Conservation (phyloP, 2,797 vertebrate species). For the Phyllotis vaccarum region DNA sequence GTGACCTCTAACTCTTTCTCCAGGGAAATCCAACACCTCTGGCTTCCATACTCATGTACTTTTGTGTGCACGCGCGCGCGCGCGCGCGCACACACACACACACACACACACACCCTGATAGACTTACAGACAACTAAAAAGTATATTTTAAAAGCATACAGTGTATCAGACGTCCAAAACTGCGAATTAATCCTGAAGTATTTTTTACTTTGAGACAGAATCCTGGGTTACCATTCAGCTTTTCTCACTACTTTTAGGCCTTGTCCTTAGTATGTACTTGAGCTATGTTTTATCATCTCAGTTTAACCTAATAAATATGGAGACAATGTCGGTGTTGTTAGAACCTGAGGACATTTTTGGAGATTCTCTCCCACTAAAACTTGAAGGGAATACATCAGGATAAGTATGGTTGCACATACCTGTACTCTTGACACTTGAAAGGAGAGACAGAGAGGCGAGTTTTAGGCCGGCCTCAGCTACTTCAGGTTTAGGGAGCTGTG, state of each 20-base stretch:
- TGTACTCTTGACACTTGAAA: not conserved
- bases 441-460: not conserved
- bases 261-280: not conserved
- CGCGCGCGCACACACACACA: no score
- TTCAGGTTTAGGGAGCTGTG: not conserved
- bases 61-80: no score
- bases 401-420: not conserved
- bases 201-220: constrained; percentile 8
- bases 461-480: not conserved
- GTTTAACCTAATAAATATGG: not conserved
- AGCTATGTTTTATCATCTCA: not conserved
- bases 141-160: no score
- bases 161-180: not conserved
- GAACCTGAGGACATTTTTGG: not conserved
- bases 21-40: not conserved
- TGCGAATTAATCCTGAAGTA: not conserved
- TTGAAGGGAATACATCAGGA: not conserved
- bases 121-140: not conserved
- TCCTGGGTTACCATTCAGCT: not conserved
- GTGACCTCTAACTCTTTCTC: not conserved
- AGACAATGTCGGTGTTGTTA: not conserved
- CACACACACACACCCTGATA: not conserved
- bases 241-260: not conserved
- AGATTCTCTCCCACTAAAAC: not conserved
- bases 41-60: not conserved